Evolutionary conservation across 35 echinoderm and acorn worm genomes (phyloP), one percentile per base, ranked within the genome.

Genomic region (Eucidaris tribuloides): DNA sequence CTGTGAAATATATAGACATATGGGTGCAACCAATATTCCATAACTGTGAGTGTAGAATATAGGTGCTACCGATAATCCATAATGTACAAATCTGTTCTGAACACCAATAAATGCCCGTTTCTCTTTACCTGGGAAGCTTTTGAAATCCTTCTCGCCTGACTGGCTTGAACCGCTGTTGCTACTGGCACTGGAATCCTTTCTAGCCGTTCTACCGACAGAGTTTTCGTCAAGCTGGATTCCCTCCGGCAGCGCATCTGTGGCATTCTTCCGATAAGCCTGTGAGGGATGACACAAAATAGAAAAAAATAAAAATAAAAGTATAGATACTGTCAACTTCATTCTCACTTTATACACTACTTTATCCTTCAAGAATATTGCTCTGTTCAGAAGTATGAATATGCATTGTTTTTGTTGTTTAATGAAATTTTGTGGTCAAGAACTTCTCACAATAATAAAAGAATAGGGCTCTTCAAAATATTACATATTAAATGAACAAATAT

Each of bases 191-290:
- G 68, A 74, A 44, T 74, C 68, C 20, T 74, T 74, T 36, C 68
- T 74, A 25, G 35, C 68, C 25, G 68, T 22, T 9, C 28, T 6
- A 25, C 38, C 37, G 1, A 74, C 18, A 4, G 68, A 24, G 5
- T 46, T 31, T 55, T 80, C 78, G 56, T 56, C 78, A 50, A 80
- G 43, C 27, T 80, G 45, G 13, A 80, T 36, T 7, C 78, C 55
- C 24, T 80, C 57, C 14, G 56, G 78, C 31, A 88, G 55, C 20
- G 78, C 76, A 88, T 79, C 79, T 38, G 42, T 81, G 5, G 85
- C 85, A 81, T 81, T 81, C 42, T 80, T 88, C 44, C 57, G 62
- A 59, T 7, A 74, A 35, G 68, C 68, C 68, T 74, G 37, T 33
- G 13, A 64, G n/a, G n/a, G n/a, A n/a, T n/a, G n/a, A n/a, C n/a